Evolutionary conservation across 2,113 vertebrate genomes (phyloP).

Genomic region (Pluvianellus socialis): DNA sequence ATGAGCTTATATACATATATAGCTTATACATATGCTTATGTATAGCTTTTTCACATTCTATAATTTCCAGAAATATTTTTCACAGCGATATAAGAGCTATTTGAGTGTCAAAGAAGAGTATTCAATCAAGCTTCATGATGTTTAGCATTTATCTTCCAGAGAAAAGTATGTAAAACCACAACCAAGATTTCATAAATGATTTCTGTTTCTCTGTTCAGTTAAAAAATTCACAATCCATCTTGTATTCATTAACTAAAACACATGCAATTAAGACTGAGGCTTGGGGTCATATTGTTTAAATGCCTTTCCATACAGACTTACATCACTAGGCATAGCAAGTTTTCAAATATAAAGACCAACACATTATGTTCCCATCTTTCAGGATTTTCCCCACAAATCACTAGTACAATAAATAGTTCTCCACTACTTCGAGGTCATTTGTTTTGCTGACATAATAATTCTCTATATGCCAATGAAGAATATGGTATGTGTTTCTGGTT

Average conservation of each 20-base stretch:
- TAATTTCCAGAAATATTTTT: background rate
- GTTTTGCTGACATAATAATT: background rate
- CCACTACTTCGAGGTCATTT: background rate
- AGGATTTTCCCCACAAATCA: background rate
- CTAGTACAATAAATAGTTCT: background rate
- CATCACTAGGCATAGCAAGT: background rate
- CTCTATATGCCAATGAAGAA: background rate
- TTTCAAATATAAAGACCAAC: background rate
- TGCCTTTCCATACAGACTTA: background rate
- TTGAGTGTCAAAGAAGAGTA: background rate
- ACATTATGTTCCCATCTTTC: background rate
- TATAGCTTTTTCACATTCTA: background rate
- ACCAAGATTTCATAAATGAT: background rate
- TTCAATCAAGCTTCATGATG: background rate
- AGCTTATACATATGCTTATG: background rate
- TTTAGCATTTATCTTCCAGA: background rate
- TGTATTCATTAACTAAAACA: background rate
- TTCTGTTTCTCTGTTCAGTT: background rate
- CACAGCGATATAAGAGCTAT: background rate
- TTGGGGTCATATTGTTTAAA: background rate
- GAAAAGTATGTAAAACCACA: background rate
- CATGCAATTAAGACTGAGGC: background rate
- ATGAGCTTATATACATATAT: background rate
- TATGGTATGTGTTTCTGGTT: background rate
- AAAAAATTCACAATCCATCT: background rate